Evolutionary conservation across 2,797 vertebrate species (phyloP).

Genomic region (Oryzias sinensis): DNA sequence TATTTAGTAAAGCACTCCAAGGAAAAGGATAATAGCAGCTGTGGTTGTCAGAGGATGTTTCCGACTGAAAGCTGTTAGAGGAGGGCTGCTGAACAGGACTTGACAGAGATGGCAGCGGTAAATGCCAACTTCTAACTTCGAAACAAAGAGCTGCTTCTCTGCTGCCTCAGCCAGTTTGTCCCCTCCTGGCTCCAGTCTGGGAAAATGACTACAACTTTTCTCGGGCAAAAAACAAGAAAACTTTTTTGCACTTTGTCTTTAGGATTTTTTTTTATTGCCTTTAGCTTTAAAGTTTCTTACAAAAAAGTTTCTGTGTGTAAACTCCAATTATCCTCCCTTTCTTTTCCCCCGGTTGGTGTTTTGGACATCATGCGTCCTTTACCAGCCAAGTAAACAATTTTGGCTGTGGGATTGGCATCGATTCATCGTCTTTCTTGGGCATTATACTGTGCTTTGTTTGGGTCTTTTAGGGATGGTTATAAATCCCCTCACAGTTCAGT

Average conservation of each 20-base stretch:
- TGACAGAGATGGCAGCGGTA: conserved; percentile 54
- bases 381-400: conserved; percentile 70
- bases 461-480: conserved; percentile 54
- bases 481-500: conserved; percentile 62
- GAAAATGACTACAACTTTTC: conserved; percentile 13
- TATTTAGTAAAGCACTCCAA: conserved; percentile 36
- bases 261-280: conserved; percentile 46
- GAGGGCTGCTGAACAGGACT: conserved; percentile 44
- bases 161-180: conserved; percentile 34
- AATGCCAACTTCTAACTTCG: conserved; percentile 56
- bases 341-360: conserved; percentile 59
- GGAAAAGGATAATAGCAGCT: conserved; percentile 59
- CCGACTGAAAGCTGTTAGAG: conserved; percentile 64
- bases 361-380: conserved; percentile 60
- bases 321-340: conserved; percentile 58
- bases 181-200: conserved; percentile 21
- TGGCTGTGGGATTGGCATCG: conserved; percentile 67
- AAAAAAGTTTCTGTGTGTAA: conserved; percentile 60
- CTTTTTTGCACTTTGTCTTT: conserved; percentile 4
- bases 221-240: neutral
- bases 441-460: conserved; percentile 59
- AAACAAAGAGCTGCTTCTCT: conserved; percentile 73
- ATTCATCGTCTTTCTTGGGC: conserved; percentile 63
- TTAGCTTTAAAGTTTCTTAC: conserved; percentile 42
- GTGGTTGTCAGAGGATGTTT: conserved; percentile 74